Evolutionary conservation across 2,113 vertebrate genomes (phyloP).

Genomic region (Tragelaphus imberbis): DNA sequence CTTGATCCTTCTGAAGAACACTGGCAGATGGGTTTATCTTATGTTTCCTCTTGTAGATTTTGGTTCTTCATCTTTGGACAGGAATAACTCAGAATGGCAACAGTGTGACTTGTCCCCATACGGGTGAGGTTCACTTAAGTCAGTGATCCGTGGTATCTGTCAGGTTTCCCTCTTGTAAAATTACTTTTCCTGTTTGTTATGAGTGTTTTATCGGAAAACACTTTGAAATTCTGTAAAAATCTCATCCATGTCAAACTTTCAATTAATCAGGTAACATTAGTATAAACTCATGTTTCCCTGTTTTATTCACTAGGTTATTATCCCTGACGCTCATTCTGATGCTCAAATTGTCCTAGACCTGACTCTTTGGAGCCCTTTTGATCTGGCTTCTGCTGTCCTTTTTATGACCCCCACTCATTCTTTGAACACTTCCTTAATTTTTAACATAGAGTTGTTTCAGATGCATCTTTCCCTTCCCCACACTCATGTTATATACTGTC

Average conservation of each 20-base stretch:
- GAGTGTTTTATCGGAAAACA: not conserved
- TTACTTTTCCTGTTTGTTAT: not conserved
- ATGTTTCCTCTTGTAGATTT: not conserved
- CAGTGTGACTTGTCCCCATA: not conserved
- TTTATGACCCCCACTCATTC: not conserved
- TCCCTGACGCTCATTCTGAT: not conserved
- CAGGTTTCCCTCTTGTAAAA: not conserved
- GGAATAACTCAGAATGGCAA: not conserved
- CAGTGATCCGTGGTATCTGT: not conserved
- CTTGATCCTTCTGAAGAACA: not conserved
- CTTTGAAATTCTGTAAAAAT: not conserved
- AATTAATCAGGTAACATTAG: not conserved
- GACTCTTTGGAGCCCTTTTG: not conserved
- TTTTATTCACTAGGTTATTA: not conserved
- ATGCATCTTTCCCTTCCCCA: not conserved
- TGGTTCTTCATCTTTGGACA: not conserved
- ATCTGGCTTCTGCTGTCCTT: not conserved
- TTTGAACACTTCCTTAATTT: not conserved
- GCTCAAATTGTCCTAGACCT: not conserved
- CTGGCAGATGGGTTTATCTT: not conserved
- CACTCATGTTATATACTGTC: not conserved
- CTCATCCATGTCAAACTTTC: not conserved
- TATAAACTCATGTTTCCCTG: not conserved
- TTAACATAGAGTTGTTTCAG: not conserved
- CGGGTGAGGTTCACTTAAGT: not conserved